A percentile compares a stretch with the other conserved stretches of the same genome.
Conservation (phyloP, 2,888 invertebrate genomes). For the Drosophila anomalata region DNA sequence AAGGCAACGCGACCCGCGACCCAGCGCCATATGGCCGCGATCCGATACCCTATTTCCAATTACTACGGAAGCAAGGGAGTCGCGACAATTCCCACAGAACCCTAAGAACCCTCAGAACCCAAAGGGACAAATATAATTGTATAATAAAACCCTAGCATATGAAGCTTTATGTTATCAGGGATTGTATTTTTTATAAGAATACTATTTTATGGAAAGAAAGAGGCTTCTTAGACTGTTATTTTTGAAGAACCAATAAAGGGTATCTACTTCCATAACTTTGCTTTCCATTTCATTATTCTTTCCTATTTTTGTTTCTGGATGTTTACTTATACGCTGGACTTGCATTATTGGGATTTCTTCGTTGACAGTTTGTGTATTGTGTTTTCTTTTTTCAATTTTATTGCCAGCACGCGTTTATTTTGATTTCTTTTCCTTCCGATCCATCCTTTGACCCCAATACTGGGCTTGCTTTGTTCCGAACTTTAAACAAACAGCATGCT, state of each 20-base stretch:
- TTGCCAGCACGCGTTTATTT: constrained; percentile 26
- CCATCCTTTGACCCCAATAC: constrained; percentile 33
- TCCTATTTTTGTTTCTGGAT: constrained; percentile 6
- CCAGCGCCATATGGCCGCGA: constrained; percentile 60
- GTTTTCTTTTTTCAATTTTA: constrained; percentile 14
- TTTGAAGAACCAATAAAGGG: background rate
- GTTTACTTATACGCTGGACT: constrained; percentile 16
- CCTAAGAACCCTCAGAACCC: no score
- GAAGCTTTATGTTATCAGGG: no score
- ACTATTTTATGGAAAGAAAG: background rate
- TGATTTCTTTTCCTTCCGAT: constrained; percentile 7
- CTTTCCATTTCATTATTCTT: constrained; percentile 7
- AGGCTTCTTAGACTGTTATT: no score
- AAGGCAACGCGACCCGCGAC: constrained; percentile 58
- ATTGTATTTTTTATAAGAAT: no score
- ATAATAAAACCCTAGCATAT: no score
- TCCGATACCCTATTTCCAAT: constrained; percentile 31
- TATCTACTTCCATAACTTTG: background rate
- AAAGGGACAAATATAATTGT: no score
- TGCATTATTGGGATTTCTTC: constrained; percentile 43
- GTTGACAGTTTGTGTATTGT: constrained; percentile 18
- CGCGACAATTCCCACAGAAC: background rate
- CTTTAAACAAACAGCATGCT: background rate
- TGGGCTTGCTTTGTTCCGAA: constrained; percentile 1
- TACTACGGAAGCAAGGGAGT: background rate